phyloP scores from a whole-genome alignment of 2,113 vertebrate species.

The Halichoerus grypus region DNA sequence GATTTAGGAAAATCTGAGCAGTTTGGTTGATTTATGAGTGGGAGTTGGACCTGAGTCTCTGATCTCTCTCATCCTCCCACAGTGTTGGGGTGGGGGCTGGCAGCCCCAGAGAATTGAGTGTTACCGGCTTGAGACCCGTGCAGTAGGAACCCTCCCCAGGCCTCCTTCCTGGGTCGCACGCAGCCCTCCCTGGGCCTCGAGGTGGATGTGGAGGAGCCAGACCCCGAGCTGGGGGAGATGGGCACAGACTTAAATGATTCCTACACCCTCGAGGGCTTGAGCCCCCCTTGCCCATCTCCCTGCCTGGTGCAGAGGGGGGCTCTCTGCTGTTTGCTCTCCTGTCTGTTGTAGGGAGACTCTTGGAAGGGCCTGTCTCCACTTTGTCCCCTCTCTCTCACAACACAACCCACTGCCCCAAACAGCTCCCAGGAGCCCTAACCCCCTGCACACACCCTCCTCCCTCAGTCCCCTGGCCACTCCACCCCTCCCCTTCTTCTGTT shows the following conservation, averaged over 20 bases:
- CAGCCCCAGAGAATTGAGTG: fast-evolving
- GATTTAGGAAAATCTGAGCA: not conserved
- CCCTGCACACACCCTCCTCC: fast-evolving
- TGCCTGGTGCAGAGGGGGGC: not conserved
- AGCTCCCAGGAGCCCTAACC: fast-evolving
- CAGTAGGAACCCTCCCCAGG: not conserved
- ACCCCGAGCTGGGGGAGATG: fast-evolving
- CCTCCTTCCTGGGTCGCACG: not conserved
- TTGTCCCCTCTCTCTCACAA: not conserved
- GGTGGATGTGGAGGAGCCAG: no score
- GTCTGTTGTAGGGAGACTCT: not conserved
- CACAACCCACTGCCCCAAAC: not conserved
- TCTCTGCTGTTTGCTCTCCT: not conserved
- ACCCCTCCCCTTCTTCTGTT: not conserved
- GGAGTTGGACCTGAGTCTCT: not conserved
- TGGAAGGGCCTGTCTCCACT: not conserved
- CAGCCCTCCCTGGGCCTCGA: not conserved
- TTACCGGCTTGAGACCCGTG: not conserved
- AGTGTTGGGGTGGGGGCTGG: not conserved
- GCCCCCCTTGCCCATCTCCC: not conserved
- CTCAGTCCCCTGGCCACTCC: not conserved
- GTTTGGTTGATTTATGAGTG: not conserved
- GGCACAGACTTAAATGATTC: not conserved
- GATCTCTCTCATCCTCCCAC: fast-evolving
- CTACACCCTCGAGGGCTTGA: no score